A percentile compares a stretch with the other conserved stretches of the same genome.
Conservation (phyloP, 2,888 invertebrate species). For the Elysia crispata region DNA sequence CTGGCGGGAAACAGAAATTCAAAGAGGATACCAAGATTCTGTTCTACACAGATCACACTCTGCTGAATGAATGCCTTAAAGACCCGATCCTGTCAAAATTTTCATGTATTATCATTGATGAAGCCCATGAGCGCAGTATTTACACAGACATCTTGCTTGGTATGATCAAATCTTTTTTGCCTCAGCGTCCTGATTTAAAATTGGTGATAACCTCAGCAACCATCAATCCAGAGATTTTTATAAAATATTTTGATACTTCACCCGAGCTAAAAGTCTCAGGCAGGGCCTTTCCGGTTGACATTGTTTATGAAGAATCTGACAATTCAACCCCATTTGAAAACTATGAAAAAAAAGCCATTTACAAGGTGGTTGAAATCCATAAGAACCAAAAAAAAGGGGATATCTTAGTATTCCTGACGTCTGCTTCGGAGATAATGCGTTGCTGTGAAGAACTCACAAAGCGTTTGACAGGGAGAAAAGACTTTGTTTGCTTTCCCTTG, state of each 20-base stretch:
- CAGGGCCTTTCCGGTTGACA: conserved; percentile 75
- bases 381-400: conserved; percentile 66
- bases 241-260: conserved; percentile 68
- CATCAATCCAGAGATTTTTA: conserved; percentile 73
- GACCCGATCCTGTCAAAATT: conserved; percentile 63
- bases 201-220: conserved; percentile 77
- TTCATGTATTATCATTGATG: conserved; percentile 75
- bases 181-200: conserved; percentile 66
- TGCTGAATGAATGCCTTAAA: conserved; percentile 73
- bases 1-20: conserved; percentile 61
- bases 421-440: conserved; percentile 72
- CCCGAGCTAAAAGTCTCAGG: conserved; percentile 72
- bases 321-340: conserved; percentile 54
- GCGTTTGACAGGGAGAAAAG: conserved; percentile 45
- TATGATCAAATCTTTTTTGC: conserved; percentile 70
- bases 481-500: conserved; percentile 63
- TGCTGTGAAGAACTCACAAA: conserved; percentile 61
- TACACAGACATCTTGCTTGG: conserved; percentile 76
- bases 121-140: conserved; percentile 77
- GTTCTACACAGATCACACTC: conserved; percentile 74
- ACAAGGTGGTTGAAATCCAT: conserved; percentile 70
- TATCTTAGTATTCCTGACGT: conserved; percentile 77
- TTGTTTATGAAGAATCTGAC: conserved; percentile 60
- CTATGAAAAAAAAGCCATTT: conserved; percentile 64
- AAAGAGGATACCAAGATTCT: conserved; percentile 65